Percentiles rank a stretch among this genome's conserved stretches.
Conservation (phyloP, 2,797 vertebrate genomes). For the Cryptoprocta ferox region DNA sequence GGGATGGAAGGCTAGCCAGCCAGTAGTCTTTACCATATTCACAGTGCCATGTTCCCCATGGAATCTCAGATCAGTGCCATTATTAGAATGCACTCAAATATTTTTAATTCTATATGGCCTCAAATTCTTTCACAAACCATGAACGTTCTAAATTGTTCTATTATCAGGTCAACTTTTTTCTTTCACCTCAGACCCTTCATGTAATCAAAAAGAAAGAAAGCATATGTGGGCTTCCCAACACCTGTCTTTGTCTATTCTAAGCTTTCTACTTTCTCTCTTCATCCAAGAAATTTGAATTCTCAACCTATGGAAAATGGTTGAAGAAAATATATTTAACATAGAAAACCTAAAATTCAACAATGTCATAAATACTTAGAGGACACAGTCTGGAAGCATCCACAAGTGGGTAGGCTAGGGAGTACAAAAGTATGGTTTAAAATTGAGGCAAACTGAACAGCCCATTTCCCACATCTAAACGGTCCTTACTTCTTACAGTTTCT, state of each 20-base stretch:
- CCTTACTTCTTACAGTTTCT: background rate
- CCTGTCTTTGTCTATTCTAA: background rate
- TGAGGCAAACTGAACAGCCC: background rate
- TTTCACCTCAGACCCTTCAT: background rate
- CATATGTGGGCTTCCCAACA: background rate
- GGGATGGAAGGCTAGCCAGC: background rate
- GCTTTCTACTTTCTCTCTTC: background rate
- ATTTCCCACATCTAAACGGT: background rate
- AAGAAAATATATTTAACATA: background rate
- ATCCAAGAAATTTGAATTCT: background rate
- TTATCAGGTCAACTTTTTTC: background rate
- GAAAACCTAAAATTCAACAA: background rate
- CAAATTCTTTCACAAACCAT: background rate
- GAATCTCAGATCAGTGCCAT: background rate
- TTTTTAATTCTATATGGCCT: background rate
- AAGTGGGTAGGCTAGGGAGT: no score
- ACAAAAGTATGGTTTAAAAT: background rate
- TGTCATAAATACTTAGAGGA: background rate
- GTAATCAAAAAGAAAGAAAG: background rate
- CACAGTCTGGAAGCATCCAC: background rate
- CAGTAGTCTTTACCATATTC: background rate
- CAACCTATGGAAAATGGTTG: background rate
- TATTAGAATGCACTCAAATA: background rate
- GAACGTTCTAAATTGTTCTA: background rate
- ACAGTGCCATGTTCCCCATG: background rate